A percentile compares a stretch with the other conserved stretches of the same genome.
phyloP scores from a whole-genome alignment of 2,888 invertebrate species.

The Drosophila putrida region DNA sequence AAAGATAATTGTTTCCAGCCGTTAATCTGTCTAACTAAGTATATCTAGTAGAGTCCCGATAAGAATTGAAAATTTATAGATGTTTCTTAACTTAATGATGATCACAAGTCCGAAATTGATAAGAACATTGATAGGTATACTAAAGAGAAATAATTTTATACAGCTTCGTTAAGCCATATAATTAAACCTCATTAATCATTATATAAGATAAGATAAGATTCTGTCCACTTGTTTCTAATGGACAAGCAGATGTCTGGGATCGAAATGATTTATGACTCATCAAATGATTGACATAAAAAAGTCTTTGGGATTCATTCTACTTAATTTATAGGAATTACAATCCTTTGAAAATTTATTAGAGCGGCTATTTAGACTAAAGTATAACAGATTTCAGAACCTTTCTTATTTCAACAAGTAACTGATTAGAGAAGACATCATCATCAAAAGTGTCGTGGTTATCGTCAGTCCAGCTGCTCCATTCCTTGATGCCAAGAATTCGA shows the following conservation, averaged over 20 bases:
- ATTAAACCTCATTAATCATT: conserved; percentile 4
- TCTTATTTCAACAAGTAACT: conserved; percentile 8
- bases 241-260: not conserved
- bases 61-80: conserved; percentile 9
- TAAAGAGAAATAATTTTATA: not conserved
- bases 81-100: conserved; percentile 17
- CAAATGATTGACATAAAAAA: not conserved
- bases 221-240: not conserved
- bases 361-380: not conserved
- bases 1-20: conserved; percentile 14
- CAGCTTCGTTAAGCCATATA: not conserved
- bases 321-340: not conserved
- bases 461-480: conserved; percentile 40
- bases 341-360: not conserved
- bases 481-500: conserved; percentile 53
- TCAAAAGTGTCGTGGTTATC: conserved; percentile 12
- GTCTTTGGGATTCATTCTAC: not conserved
- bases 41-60: conserved; percentile 1
- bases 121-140: conserved; percentile 2
- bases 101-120: conserved; percentile 9
- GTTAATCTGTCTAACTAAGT: not conserved
- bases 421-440: conserved; percentile 6
- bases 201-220: conserved; percentile 10
- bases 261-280: not conserved
- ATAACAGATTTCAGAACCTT: not conserved